Evolutionary conservation across 1,140 invertebrate genomes (phyloP), one percentile per base, ranked within the genome.

Genomic region (Polypedilum vanderplanki): DNA sequence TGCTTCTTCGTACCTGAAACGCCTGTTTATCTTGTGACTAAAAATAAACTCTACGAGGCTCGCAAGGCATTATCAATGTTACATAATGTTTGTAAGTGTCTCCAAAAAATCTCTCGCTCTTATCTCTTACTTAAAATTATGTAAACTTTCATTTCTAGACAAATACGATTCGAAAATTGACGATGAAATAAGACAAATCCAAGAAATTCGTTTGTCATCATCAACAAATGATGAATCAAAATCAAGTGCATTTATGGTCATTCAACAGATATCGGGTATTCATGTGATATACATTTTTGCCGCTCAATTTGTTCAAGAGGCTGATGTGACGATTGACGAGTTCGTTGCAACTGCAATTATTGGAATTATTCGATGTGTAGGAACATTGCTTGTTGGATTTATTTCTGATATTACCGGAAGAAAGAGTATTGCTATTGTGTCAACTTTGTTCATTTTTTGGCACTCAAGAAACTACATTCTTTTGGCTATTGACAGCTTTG

Each of bases 211-310:
- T 33, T 1, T 5, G 5, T 1, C 24, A 33, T 33, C 12, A 4
- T 4, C 12, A 15, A 12, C 46, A 12, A 15, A 12, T 12, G 10
- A 4, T n/a, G 12, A 12, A 1, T n/a, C 10, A 57, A 12, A 12
- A 57, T 57, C 46, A 46, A 46, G n/a, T 57, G 81, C 80, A 0
- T 87, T 90, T 75, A 92, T 94, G 81, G 87, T 90, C 76, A 89
- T 93, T 78, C 91, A 93, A 80, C 92, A 94, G 79, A 87, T 93
- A 65, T 89, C 88, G 1, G 93, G 93, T 0, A 87, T 90, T 20
- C 93, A 91, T 77, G 89, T 91, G 4, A 83, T 92, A 2, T 87
- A 93, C 41, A 92, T 92, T 75, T 93, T 94, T 77, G 88, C 91
- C 0, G 84, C 88, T 18, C 80, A 91, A 84, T 84, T 94, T 77